Evolutionary conservation across 2,797 vertebrate species (phyloP).

Genomic region (Eleutherodactylus coqui): DNA sequence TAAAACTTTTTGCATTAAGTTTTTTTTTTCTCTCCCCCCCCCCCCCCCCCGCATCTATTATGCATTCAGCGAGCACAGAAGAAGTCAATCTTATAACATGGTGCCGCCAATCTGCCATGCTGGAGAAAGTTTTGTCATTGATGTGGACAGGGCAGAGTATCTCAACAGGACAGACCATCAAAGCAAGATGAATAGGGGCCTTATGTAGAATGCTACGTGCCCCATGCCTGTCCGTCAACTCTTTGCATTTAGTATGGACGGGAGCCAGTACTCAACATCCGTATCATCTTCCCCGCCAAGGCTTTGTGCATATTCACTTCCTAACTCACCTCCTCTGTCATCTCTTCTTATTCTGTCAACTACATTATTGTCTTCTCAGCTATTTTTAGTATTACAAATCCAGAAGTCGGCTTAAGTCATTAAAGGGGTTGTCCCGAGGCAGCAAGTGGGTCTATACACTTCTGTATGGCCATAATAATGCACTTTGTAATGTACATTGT

Average conservation of each 20-base stretch:
- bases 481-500: no score
- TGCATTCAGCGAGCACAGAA: background rate
- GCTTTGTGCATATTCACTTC: constrained; percentile 15
- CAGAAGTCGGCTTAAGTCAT: background rate
- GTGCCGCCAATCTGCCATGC: background rate
- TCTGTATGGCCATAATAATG: no score
- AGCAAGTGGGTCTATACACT: no score
- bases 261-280: constrained; percentile 15
- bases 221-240: constrained; percentile 52
- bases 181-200: constrained; percentile 26
- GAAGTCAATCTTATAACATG: background rate
- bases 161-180: background rate
- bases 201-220: constrained; percentile 46
- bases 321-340: constrained; percentile 8
- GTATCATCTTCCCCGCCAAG: constrained; percentile 34
- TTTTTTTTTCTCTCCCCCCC: background rate
- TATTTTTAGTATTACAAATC: background rate
- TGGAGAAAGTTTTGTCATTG: constrained; percentile 20
- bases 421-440: no score
- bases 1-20: background rate
- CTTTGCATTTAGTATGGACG: constrained; percentile 43
- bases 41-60: no score
- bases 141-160: constrained; percentile 20
- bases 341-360: background rate
- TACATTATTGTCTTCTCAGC: background rate